These are phyloP conservation scores for Drosophila prolongata DNA, from an alignment of 2,888 invertebrate genomes.

Conservation along the genomic window DNA sequence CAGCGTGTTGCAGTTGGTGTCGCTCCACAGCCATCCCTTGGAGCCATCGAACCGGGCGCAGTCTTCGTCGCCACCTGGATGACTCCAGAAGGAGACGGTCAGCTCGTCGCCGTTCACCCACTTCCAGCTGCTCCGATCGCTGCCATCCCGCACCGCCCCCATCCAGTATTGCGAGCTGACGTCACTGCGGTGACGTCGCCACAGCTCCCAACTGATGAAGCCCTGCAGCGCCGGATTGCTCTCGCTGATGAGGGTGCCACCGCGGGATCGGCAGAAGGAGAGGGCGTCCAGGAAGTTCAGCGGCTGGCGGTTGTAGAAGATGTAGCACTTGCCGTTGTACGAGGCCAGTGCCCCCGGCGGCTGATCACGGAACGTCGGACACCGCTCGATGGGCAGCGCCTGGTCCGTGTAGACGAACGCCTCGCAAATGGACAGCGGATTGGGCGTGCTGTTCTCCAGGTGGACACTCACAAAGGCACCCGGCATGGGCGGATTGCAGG, in stretches of 20 bases:
- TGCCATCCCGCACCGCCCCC: slow-evolving; percentile 94
- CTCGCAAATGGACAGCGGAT: slow-evolving; percentile 95
- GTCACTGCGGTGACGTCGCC: slow-evolving; percentile 95
- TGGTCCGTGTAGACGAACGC: slow-evolving; percentile 97
- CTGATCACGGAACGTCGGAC: slow-evolving; percentile 96
- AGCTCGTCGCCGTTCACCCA: slow-evolving; percentile 96
- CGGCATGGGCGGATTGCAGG: slow-evolving; percentile 97
- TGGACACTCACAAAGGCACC: slow-evolving; percentile 97
- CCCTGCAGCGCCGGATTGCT: slow-evolving; percentile 97
- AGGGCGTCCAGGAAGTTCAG: slow-evolving; percentile 91
- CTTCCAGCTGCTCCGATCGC: slow-evolving; percentile 92
- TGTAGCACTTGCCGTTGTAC: slow-evolving; percentile 97
- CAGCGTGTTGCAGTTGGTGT: slow-evolving; percentile 93
- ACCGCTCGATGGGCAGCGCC: slow-evolving; percentile 95
- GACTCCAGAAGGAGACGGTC: slow-evolving; percentile 96
- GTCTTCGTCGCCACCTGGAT: slow-evolving; percentile 92
- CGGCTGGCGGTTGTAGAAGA: slow-evolving; percentile 95
- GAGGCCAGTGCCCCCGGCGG: slow-evolving; percentile 96
- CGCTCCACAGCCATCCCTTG: slow-evolving; percentile 97
- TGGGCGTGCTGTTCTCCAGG: slow-evolving; percentile 90
- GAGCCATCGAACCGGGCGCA: slow-evolving; percentile 96
- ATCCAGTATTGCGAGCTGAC: slow-evolving; percentile 97
- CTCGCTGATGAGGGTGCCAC: slow-evolving; percentile 94
- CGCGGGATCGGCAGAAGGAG: slow-evolving; percentile 91
- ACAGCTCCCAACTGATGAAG: slow-evolving; percentile 97